Evolutionary conservation across 2,888 invertebrate genomes (phyloP).

Genomic region (Eupeodes luniger): DNA sequence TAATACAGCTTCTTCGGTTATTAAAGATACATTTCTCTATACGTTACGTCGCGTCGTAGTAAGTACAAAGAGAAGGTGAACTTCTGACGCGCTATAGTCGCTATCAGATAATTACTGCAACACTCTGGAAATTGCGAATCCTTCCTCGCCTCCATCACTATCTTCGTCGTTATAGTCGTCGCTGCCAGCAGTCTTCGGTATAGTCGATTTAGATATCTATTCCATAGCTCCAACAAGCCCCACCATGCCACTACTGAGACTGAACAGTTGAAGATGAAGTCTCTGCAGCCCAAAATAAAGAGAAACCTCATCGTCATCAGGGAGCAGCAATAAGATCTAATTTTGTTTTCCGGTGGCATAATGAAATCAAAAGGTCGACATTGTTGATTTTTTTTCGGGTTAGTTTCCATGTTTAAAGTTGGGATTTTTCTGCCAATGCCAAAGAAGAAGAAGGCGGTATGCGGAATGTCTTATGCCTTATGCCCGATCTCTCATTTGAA

Average conservation of each 20-base stretch:
- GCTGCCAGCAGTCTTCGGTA: neutral
- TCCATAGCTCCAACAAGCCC: neutral
- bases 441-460: neutral
- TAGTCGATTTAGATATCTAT: constrained; percentile 62
- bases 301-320: constrained; percentile 56
- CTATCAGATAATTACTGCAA: constrained; percentile 75
- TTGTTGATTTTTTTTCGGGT: constrained; percentile 55
- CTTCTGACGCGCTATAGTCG: constrained; percentile 51
- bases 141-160: constrained; percentile 4
- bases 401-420: constrained; percentile 52
- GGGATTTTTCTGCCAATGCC: constrained; percentile 18
- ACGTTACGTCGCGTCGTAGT: too few relatives aligned
- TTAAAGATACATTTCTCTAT: constrained; percentile 43
- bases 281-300: constrained; percentile 32
- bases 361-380: constrained; percentile 76
- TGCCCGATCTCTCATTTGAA: constrained; percentile 44
- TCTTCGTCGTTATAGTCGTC: neutral
- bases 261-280: neutral
- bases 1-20: constrained; percentile 28
- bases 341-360: constrained; percentile 76
- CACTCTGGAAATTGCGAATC: constrained; percentile 54
- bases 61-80: constrained; percentile 40
- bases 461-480: neutral
- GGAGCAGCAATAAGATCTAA: constrained; percentile 67
- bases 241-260: too few relatives aligned